These are phyloP conservation scores for Choristoneura fumiferana DNA, from an alignment of 1,140 invertebrate genomes.

Conservation along the genomic window DNA sequence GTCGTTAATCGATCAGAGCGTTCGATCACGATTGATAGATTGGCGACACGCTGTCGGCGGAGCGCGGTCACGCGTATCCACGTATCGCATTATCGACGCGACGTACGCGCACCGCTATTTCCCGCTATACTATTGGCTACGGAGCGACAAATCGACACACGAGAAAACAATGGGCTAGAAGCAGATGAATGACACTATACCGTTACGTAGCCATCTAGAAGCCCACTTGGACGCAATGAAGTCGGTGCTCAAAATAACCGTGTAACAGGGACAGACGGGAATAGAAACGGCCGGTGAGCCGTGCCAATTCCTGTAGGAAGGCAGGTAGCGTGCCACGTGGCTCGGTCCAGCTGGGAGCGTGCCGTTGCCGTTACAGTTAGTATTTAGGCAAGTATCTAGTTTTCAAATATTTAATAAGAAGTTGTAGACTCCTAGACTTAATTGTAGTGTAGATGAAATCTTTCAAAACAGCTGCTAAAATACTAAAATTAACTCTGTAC, in stretches of 20 bases:
- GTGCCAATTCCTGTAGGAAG: constrained; percentile 62
- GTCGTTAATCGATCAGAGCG: constrained; percentile 56
- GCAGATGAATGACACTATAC: constrained; percentile 72
- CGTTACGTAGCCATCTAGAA: constrained; percentile 43
- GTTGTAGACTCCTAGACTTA: too few species aligned
- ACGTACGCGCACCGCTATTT: constrained; percentile 41
- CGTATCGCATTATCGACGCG: constrained; percentile 15
- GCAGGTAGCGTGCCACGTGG: constrained; percentile 52
- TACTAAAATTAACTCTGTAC: too few species aligned
- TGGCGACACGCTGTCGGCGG: constrained; percentile 52
- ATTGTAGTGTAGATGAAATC: too few species aligned
- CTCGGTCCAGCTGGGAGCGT: constrained; percentile 19
- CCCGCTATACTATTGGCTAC: constrained; percentile 59
- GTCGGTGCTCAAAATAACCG: constrained; percentile 72
- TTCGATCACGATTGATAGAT: constrained; percentile 66
- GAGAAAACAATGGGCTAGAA: constrained; percentile 71
- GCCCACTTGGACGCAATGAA: constrained; percentile 60
- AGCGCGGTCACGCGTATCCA: constrained; percentile 29
- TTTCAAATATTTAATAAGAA: too few species aligned
- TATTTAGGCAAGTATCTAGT: too few species aligned
- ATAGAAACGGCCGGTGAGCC: constrained; percentile 57
- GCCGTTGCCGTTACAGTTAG: not conserved
- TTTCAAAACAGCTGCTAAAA: too few species aligned
- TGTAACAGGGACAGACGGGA: constrained; percentile 63
- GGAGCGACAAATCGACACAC: constrained; percentile 60